phyloP scores from a whole-genome alignment of 2,797 vertebrate genomes.

The Bradypodion ventrale region DNA sequence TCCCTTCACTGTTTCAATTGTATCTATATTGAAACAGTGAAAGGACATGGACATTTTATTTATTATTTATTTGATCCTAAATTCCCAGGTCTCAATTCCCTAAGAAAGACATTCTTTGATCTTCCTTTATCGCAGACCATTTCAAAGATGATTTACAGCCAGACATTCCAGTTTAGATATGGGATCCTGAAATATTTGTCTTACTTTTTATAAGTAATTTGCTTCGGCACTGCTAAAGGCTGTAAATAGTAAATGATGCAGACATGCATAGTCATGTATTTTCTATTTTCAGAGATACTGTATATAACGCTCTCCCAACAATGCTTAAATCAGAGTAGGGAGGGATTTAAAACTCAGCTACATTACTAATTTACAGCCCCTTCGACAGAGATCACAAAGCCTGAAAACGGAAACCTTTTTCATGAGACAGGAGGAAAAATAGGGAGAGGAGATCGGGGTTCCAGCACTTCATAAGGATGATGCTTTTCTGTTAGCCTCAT shows the following conservation, averaged over 20 bases:
- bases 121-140: conserved; percentile 53
- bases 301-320: conserved; percentile 53
- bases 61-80: conserved; percentile 34
- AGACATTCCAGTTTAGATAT: conserved; percentile 59
- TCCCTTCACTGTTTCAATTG: no score
- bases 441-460: conserved; percentile 39
- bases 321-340: conserved; percentile 55
- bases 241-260: conserved; percentile 46
- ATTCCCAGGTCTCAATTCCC: conserved; percentile 24
- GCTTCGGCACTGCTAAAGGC: conserved; percentile 57
- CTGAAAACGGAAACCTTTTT: conserved; percentile 50
- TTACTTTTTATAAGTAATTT: conserved; percentile 64
- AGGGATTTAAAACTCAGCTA: conserved; percentile 53
- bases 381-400: conserved; percentile 38
- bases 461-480: conserved; percentile 48
- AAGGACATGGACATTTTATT: conserved; percentile 25
- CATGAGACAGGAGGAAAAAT: conserved; percentile 43
- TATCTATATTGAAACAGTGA: no score
- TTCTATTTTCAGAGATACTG: conserved; percentile 36
- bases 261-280: conserved; percentile 47
- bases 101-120: conserved; percentile 56
- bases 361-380: conserved; percentile 60
- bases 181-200: conserved; percentile 63
- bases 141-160: conserved; percentile 49
- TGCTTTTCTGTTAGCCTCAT: conserved; percentile 59